Evolutionary conservation across 2,797 vertebrate genomes (phyloP), one percentile per base, ranked within the genome.

Genomic region (Nasua narica): DNA sequence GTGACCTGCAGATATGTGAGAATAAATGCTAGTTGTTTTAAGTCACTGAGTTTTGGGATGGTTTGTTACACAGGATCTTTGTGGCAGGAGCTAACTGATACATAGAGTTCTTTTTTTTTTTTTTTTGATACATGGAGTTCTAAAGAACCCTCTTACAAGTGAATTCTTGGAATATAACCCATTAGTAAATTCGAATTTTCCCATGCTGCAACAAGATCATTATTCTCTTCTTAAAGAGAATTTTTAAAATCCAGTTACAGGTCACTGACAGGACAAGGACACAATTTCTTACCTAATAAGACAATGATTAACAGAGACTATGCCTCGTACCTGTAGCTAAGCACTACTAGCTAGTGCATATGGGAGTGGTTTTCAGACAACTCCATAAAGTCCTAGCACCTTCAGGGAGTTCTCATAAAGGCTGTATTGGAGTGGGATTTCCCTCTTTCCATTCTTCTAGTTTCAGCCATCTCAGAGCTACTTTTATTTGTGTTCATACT

Each of bases 51-150:
- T 85, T 69, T 77, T 23, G 67, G 62, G 58, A 76, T 82, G 13
- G 16, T 43, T 91, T 91, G 79, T 91, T 91, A 83, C 40, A 77
- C 25, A 82, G 46, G 52, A 78, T 89, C 84, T 86, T 86, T 82
- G 35, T 94, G 67, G 40, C 60, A 76, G 72, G 46, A 29, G 35
- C 84, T 95, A 46, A 46, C 83, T 32, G 62, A 87, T 67, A 85
- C 62, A 89, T 1, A 48, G 15, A 35, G 2, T 77, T 86, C 60
- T n/a, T n/a, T n/a, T n/a, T n/a, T n/a, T n/a, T n/a, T n/a, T n/a
- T n/a, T n/a, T n/a, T n/a, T n/a, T n/a, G n/a, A n/a, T n/a, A n/a
- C n/a, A n/a, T n/a, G n/a, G n/a, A n/a, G n/a, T n/a, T n/a, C n/a
- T 83, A 32, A 82, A 77, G 83, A 65, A 54, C 15, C 12, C 2